Base-by-base conservation (phyloP, 2,113 vertebrate species). In the Sciurus niger region DNA sequence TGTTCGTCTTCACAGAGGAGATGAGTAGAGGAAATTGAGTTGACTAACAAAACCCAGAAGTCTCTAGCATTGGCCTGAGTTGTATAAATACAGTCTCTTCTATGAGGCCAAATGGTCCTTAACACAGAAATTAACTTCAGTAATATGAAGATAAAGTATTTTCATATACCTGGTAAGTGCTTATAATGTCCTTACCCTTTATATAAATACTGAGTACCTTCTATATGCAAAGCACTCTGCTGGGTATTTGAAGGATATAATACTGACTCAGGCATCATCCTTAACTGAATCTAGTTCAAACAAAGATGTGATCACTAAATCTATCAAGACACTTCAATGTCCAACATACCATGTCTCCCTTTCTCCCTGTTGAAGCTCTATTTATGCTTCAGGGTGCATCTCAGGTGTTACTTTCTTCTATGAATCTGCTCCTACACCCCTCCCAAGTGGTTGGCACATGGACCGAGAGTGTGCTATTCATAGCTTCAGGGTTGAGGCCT, bases 121-220 rank as follows among this genome's bases (percentile, higher is more conserved):
- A 76, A 86, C 34, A 92, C 1, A 80, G 55, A 84, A 78, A 89
- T 76, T 85, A 89, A 84, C 22, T 74, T 74, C 17, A 84, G 2
- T 32, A n/a, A 37, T 3, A 70, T 4, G 48, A 76, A 76, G 48
- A 79, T 67, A 58, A 76, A 77, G 13, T 34, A 91, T 70, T 92
- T 74, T 76, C 48, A 46, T 76, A 68, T 0, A 30, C 22, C 17
- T 67, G 70, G 4, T 22, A 95, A 90, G 25, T 78, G 46, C 25
- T 68, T 74, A 84, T 70, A 92, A 96, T 92, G 92, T 80, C 40
- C 18, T 80, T 43, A 63, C 12, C 46, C 17, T 67, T 67, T 58
- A 80, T 17, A 53, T 24, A 9, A 78, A 30, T 51, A 37, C 12
- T 11, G 37, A 48, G 37, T 58, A 34, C 63, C 20, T 68, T 30